These are phyloP conservation scores for Brenthis hecate DNA, from an alignment of 2,888 invertebrate genomes.

Conservation along the genomic window DNA sequence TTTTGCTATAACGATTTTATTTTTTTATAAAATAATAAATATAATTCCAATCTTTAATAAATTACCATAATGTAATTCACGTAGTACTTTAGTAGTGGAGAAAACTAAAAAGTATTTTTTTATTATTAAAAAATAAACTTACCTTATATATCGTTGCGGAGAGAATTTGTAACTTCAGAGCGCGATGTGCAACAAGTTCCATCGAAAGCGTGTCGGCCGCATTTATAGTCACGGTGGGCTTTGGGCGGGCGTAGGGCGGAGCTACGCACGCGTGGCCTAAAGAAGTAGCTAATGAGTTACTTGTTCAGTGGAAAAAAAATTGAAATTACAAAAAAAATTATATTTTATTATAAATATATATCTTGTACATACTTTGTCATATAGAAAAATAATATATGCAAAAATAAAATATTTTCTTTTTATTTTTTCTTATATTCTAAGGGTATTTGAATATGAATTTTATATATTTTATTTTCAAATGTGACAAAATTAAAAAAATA, in stretches of 20 bases:
- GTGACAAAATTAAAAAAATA: no score
- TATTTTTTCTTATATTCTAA: no score
- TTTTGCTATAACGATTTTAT: no score
- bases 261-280: conserved; percentile 65
- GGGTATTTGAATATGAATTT: no score
- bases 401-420: no score
- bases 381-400: neutral
- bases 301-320: no score
- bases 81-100: neutral
- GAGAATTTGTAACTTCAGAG: conserved; percentile 43
- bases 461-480: no score
- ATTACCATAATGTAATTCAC: neutral
- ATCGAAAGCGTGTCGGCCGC: conserved; percentile 46
- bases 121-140: conserved; percentile 24
- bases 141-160: conserved; percentile 34
- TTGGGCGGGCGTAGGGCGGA: conserved; percentile 69
- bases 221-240: conserved; percentile 61
- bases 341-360: no score
- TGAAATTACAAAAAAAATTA: no score
- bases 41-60: no score
- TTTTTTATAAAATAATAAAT: no score
- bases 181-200: conserved; percentile 68
- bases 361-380: neutral
- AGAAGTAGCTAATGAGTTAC: conserved; percentile 21
- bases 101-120: conserved; percentile 4